Conservation (phyloP, 2,888 invertebrate species). For the Cheilosia variabilis region DNA sequence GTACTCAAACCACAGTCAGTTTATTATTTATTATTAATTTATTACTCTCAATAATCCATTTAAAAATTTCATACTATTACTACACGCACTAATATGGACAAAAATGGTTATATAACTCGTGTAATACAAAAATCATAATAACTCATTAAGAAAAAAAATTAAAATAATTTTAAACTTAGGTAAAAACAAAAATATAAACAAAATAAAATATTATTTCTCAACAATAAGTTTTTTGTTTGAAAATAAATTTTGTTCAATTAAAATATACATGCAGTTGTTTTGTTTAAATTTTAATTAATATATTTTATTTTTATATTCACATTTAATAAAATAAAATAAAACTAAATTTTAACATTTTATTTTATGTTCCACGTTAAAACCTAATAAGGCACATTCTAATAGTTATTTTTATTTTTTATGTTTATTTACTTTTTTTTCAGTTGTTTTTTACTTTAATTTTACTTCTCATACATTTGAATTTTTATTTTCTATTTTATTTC, state of each 20-base stretch:
- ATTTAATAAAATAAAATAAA: slow-evolving; percentile 41
- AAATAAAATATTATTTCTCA: slow-evolving; percentile 25
- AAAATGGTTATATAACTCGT: slow-evolving; percentile 58
- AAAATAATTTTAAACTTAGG: slow-evolving; percentile 40
- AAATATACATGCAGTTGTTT: slow-evolving; percentile 43
- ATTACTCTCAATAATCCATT: slow-evolving; percentile 63
- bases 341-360: slow-evolving; percentile 51
- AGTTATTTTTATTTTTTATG: slow-evolving; percentile 42
- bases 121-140: slow-evolving; percentile 44
- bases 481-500: slow-evolving; percentile 14
- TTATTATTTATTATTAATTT: slow-evolving; percentile 48
- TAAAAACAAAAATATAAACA: slow-evolving; percentile 33
- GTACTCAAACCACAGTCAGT: not conserved
- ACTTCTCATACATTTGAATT: slow-evolving; percentile 33
- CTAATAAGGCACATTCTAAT: slow-evolving; percentile 82
- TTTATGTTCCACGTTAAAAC: slow-evolving; percentile 77
- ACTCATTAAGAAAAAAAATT: slow-evolving; percentile 26
- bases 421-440: not conserved
- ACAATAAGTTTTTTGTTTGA: slow-evolving; percentile 8
- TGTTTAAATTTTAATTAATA: not conserved
- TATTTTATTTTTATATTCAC: slow-evolving; percentile 17
- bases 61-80: slow-evolving; percentile 47
- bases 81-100: slow-evolving; percentile 68
- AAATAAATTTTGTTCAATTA: slow-evolving; percentile 27
- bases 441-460: slow-evolving; percentile 18